These are phyloP conservation scores for Microtus oregoni DNA, from an alignment of 2,113 vertebrate genomes.

Conservation along the genomic window DNA sequence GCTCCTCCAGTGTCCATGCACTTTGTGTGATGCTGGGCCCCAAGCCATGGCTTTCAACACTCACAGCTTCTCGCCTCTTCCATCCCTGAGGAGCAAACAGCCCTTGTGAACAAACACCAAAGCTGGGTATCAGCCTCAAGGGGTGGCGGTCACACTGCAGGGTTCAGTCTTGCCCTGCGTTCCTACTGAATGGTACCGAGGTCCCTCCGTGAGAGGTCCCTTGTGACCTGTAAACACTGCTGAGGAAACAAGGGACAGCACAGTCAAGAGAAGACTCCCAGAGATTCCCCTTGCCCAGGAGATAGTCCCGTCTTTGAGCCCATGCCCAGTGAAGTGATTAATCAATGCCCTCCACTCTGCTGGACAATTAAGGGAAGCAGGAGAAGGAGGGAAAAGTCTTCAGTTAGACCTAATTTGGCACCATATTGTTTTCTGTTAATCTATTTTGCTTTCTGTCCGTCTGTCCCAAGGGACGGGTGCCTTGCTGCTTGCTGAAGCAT, in stretches of 20 bases:
- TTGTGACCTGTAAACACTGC: background rate
- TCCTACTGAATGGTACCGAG: background rate
- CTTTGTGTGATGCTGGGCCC: accelerated
- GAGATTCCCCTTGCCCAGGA: background rate
- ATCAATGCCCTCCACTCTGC: constrained; percentile 78
- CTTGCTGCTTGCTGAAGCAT: constrained; percentile 82
- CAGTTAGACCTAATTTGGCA: constrained; percentile 83
- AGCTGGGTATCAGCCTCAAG: accelerated
- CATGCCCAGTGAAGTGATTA: constrained; percentile 72
- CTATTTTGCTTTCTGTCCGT: constrained; percentile 79
- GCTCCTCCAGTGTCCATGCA: background rate
- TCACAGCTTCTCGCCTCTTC: background rate
- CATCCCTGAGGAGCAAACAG: accelerated
- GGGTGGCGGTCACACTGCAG: background rate
- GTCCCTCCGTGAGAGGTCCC: background rate
- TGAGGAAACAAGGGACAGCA: background rate
- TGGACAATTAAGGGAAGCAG: constrained; percentile 74
- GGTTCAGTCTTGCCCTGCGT: background rate
- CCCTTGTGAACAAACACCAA: background rate
- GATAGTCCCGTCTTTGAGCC: background rate
- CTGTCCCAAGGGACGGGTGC: constrained; percentile 81
- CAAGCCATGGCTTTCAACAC: background rate
- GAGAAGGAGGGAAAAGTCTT: constrained; percentile 73
- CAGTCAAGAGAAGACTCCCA: accelerated
- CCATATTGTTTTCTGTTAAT: constrained; percentile 85